A percentile compares a stretch with the other conserved stretches of the same genome.
Conservation (phyloP, 2,113 vertebrate genomes). For the Platycercus adscitus region DNA sequence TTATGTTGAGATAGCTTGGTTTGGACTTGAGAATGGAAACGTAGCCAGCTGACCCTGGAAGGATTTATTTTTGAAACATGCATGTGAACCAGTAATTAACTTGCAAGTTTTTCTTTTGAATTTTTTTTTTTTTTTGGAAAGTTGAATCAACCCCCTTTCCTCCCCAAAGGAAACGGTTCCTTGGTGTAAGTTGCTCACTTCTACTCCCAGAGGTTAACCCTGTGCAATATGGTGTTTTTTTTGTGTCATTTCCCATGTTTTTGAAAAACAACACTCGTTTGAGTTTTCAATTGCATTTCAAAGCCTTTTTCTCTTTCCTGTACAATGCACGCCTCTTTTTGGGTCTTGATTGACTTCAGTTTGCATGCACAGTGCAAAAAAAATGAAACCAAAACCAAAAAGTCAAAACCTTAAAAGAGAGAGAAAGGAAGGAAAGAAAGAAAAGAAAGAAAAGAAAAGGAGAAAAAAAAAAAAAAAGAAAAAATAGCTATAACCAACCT, state of each 20-base stretch:
- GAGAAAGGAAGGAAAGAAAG: conserved; percentile 47
- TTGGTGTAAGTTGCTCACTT: conserved; percentile 81
- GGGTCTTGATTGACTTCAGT: conserved; percentile 96
- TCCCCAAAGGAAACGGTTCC: conserved; percentile 69
- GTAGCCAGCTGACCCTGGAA: conserved; percentile 78
- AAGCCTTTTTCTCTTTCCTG: conserved; percentile 87
- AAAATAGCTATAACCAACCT: conserved; percentile 55
- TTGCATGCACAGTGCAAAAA: conserved; percentile 98
- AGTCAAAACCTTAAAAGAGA: conserved; percentile 30
- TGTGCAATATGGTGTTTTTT: conserved; percentile 80
- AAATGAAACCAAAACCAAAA: neutral
- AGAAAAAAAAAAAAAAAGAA: conserved; percentile 2
- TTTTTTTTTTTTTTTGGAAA: conserved; percentile 71
- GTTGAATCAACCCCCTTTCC: conserved; percentile 66
- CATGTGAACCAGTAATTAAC: conserved; percentile 81
- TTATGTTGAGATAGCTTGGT: conserved; percentile 84
- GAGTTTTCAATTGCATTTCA: conserved; percentile 94
- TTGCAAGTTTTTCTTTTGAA: conserved; percentile 74
- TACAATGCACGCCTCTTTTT: conserved; percentile 98
- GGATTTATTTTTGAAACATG: conserved; percentile 80
- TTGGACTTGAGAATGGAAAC: conserved; percentile 89
- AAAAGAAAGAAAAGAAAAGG: conserved; percentile 45
- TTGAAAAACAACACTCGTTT: conserved; percentile 84
- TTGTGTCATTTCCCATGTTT: conserved; percentile 73
- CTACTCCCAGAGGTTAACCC: conserved; percentile 78